phyloP scores from a whole-genome alignment of 2,797 vertebrate species.

The Lemur catta region DNA sequence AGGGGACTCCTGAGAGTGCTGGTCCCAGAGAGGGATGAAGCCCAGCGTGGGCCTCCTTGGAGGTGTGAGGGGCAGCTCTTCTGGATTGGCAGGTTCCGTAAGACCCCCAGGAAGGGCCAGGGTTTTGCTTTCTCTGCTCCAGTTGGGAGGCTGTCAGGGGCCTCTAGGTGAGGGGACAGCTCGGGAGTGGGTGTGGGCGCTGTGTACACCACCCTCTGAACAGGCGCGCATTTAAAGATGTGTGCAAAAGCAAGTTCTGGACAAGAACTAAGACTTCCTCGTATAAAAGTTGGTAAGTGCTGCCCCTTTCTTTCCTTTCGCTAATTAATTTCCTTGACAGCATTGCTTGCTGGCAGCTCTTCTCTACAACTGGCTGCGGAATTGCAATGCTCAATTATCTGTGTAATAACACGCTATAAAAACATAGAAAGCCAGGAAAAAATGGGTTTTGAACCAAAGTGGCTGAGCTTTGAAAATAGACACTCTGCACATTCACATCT shows the following conservation, averaged over 20 bases:
- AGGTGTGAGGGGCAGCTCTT: not conserved
- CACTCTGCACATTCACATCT: slow-evolving; percentile 3
- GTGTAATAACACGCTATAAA: slow-evolving; percentile 55
- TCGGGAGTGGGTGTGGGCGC: not conserved
- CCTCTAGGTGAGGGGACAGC: not conserved
- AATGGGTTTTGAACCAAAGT: not conserved
- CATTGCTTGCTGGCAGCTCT: slow-evolving; percentile 50
- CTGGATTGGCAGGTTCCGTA: not conserved
- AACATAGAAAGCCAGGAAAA: slow-evolving; percentile 58
- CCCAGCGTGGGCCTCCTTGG: rapidly evolving
- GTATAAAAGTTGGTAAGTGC: slow-evolving; percentile 18
- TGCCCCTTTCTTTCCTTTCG: slow-evolving; percentile 40
- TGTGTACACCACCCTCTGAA: not conserved
- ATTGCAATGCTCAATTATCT: slow-evolving; percentile 60
- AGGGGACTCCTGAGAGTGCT: not conserved
- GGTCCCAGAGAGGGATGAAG: not conserved
- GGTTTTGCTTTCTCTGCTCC: not conserved
- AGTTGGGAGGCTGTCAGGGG: not conserved
- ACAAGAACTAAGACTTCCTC: not conserved
- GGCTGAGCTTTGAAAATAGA: slow-evolving; percentile 42
- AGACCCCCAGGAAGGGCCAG: not conserved
- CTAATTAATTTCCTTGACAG: slow-evolving; percentile 67
- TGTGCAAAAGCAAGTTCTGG: slow-evolving; percentile 22
- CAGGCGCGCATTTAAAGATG: not conserved
- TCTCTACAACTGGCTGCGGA: slow-evolving; percentile 51